Conservation (phyloP, 2,888 invertebrate genomes). For the Thelaira solivaga region DNA sequence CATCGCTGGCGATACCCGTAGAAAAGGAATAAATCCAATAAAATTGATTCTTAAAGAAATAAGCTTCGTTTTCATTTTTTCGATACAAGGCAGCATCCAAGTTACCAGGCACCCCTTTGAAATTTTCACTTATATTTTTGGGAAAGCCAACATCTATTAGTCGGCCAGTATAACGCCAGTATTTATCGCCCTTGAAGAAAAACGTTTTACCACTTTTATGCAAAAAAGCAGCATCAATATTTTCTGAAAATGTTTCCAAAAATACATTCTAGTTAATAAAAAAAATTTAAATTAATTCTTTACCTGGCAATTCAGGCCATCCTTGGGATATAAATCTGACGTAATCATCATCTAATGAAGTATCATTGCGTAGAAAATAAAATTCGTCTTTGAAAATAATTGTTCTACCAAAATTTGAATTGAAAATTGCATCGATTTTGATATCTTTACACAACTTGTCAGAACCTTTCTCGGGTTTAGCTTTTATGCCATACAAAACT, state of each 20-base stretch:
- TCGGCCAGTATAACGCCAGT: slow-evolving; percentile 93
- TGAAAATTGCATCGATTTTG: too few species aligned
- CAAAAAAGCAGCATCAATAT: slow-evolving; percentile 95
- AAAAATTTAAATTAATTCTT: not conserved
- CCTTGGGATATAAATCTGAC: slow-evolving; percentile 88
- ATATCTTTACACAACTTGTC: too few species aligned
- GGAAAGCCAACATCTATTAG: slow-evolving; percentile 93
- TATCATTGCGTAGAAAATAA: too few species aligned
- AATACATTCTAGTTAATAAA: not conserved
- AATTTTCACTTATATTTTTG: slow-evolving; percentile 93
- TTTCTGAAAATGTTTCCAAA: too few species aligned
- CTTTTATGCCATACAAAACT: too few species aligned
- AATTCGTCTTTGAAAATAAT: too few species aligned
- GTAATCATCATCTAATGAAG: slow-evolving; percentile 90
- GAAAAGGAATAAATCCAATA: slow-evolving; percentile 96
- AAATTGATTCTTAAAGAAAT: slow-evolving; percentile 96
- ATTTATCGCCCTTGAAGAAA: slow-evolving; percentile 96
- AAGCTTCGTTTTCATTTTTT: slow-evolving; percentile 98
- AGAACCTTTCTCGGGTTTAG: too few species aligned
- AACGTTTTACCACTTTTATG: slow-evolving; percentile 97
- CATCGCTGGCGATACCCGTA: slow-evolving; percentile 89
- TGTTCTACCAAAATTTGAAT: too few species aligned
- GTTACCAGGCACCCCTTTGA: slow-evolving; percentile 94
- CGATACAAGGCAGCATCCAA: slow-evolving; percentile 95
- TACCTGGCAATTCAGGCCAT: slow-evolving; percentile 88